A percentile compares a stretch with the other conserved stretches of the same genome.
phyloP scores from a whole-genome alignment of 2,113 vertebrate species.

The Lamprotornis superbus region DNA sequence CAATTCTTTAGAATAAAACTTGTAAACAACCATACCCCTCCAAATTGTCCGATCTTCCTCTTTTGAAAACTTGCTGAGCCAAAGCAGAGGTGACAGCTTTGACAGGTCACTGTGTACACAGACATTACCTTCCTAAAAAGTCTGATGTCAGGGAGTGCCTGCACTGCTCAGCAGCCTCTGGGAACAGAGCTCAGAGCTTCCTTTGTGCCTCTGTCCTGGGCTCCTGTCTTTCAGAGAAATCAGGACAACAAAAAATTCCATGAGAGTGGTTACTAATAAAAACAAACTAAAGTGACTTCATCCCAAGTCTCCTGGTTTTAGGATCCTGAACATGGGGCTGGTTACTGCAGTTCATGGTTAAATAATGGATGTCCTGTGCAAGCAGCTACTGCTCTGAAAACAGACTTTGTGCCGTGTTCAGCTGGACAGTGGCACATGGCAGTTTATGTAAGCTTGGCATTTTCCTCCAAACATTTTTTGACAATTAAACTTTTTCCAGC shows the following conservation, averaged over 20 bases:
- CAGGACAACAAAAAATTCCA: neutral
- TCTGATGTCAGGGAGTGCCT: neutral
- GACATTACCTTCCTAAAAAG: neutral
- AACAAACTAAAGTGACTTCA: neutral
- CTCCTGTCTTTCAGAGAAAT: neutral
- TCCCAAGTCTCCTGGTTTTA: neutral
- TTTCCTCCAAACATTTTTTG: neutral
- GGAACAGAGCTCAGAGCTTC: neutral
- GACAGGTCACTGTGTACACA: neutral
- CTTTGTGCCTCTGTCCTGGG: neutral
- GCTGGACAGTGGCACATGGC: neutral
- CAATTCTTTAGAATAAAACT: neutral
- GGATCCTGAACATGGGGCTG: neutral
- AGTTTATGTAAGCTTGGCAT: neutral
- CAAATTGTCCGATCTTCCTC: neutral
- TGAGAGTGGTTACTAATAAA: neutral
- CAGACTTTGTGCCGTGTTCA: neutral
- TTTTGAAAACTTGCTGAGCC: neutral
- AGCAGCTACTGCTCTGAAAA: neutral
- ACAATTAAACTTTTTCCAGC: neutral
- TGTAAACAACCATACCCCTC: accelerated
- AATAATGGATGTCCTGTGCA: neutral
- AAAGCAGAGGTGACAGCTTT: neutral
- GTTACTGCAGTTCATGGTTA: neutral
- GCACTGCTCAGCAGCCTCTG: neutral